Evolutionary conservation across 2,113 vertebrate species (phyloP), one percentile per base, ranked within the genome.

Genomic region (Trinectes maculatus): DNA sequence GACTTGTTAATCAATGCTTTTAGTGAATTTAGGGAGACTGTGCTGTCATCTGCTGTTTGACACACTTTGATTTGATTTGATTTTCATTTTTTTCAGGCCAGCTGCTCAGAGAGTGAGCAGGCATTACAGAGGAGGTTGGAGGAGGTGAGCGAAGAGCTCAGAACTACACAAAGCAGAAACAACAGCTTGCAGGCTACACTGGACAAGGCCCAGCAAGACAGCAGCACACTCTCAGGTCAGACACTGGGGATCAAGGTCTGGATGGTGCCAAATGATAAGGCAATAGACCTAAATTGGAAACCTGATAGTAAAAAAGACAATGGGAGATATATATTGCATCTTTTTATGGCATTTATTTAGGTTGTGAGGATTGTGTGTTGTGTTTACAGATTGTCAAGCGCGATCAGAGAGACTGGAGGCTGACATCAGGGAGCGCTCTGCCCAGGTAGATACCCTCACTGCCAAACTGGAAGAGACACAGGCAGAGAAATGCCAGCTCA

Each of bases 71-170:
- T 71, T 44, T 6, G 12, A 7, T 5, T 44, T 10, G 4, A 16
- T 19, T 55, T 42, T n/a, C n/a, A n/a, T n/a, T n/a, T 44, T 51
- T 51, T 24, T 26, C 86, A 98, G 97, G 82, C 80, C 18, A 93
- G 91, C 71, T 91, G 92, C 19, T 87, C 87, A 39, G 94, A 96
- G 34, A 91, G 80, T 0, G 95, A 96, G 86, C 88, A 88, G 13
- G 89, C 87, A 0, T 76, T 96, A 52, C 95, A 97, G 89, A 95
- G 93, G 85, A 93, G 91, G 54, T 71, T 98, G 79, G 95, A 97
- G 0, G 96, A 97, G 87, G 93, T 97, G 18, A 90, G 91, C 3
- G 92, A 93, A 0, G 96, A 99, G 77, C 94, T 99, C 16, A 90
- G 93, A 69, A 92, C 86, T 26, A 71, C 93, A 1, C 96, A 97